These are phyloP conservation scores for Erpobdella octoculata DNA, from an alignment of 2,888 invertebrate species.

Conservation along the genomic window DNA sequence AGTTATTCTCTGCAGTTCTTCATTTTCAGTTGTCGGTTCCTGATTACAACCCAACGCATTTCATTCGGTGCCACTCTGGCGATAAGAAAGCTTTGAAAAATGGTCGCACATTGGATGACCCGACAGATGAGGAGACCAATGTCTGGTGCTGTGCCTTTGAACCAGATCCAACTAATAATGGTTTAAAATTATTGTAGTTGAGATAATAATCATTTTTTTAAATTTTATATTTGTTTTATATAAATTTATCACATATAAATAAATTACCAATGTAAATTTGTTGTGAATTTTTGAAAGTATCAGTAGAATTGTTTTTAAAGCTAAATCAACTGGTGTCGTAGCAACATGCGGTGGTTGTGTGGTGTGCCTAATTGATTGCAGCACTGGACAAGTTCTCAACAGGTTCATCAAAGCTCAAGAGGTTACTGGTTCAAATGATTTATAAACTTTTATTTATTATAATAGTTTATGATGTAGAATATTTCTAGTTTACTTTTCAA, in stretches of 20 bases:
- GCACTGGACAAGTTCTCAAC: slow-evolving; percentile 50
- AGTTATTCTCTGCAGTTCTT: no score
- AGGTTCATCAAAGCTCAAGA: slow-evolving; percentile 47
- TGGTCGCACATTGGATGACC: slow-evolving; percentile 46
- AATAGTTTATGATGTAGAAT: not conserved
- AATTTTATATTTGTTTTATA: no score
- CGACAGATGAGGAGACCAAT: slow-evolving; percentile 53
- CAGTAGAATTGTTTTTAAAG: no score
- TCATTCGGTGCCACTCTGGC: slow-evolving; percentile 54
- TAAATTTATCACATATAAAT: no score
- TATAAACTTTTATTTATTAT: not conserved
- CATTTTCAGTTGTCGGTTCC: slow-evolving; percentile 37
- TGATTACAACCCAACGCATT: slow-evolving; percentile 47
- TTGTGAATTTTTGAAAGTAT: no score
- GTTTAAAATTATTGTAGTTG: slow-evolving; percentile 7
- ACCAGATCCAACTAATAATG: slow-evolving; percentile 44
- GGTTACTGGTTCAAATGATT: slow-evolving; percentile 36
- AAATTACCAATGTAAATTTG: no score
- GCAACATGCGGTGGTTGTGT: slow-evolving; percentile 56
- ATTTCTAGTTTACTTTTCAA: not conserved
- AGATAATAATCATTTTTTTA: no score
- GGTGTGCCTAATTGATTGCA: slow-evolving; percentile 54
- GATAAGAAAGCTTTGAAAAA: slow-evolving; percentile 45
- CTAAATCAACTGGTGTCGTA: slow-evolving; percentile 49
- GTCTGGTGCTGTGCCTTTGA: slow-evolving; percentile 56